Conservation (phyloP, 2,113 vertebrate species). For the Bos javanicus region DNA sequence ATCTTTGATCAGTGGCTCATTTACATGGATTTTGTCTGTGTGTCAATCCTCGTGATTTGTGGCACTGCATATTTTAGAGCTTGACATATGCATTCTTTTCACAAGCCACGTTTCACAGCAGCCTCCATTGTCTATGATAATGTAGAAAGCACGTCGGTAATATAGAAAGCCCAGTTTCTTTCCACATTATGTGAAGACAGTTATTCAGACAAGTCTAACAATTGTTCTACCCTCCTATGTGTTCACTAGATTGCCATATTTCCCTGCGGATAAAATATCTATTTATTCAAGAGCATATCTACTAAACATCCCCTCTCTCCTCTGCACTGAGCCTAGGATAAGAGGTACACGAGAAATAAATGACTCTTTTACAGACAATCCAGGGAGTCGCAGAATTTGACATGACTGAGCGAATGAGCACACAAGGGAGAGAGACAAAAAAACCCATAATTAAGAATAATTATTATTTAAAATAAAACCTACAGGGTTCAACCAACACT, state of each 20-base stretch:
- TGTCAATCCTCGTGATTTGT: constrained; percentile 56
- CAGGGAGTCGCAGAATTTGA: background rate
- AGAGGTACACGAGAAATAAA: background rate
- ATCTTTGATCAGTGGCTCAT: constrained; percentile 66
- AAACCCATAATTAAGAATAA: background rate
- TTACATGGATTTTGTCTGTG: constrained; percentile 60
- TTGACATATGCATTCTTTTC: constrained; percentile 64
- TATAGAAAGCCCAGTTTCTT: background rate
- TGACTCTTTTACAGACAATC: background rate
- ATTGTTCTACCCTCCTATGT: background rate
- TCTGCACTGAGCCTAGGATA: background rate
- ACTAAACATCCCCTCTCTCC: background rate
- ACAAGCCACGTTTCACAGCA: constrained; percentile 15
- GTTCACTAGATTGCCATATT: background rate
- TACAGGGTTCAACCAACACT: background rate
- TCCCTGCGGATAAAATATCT: background rate
- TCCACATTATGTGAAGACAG: background rate
- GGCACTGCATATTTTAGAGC: constrained; percentile 69
- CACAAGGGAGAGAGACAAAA: background rate
- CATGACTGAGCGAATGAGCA: background rate
- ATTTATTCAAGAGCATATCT: background rate
- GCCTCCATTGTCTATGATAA: constrained; percentile 28
- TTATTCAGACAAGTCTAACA: background rate
- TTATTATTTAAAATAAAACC: background rate
- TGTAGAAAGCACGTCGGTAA: background rate